Conservation (phyloP, 1,140 invertebrate species). For the Macrostomum lignano region DNA sequence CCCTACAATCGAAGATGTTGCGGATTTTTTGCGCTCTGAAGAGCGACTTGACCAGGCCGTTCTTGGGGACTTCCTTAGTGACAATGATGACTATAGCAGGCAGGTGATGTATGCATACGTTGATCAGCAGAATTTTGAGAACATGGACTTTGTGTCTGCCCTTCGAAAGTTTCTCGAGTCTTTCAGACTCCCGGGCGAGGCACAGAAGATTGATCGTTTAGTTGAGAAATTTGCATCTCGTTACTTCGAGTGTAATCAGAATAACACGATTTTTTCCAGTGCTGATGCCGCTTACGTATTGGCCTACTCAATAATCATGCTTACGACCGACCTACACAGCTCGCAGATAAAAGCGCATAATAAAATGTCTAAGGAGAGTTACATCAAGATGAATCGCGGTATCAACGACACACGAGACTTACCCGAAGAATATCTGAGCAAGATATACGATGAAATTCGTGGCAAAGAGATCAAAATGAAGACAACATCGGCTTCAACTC, state of each 20-base stretch:
- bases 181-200: constrained; percentile 82
- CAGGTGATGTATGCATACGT: constrained; percentile 87
- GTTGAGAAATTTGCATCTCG: constrained; percentile 98
- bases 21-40: constrained; percentile 67
- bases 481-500: no score
- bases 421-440: constrained; percentile 76
- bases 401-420: constrained; percentile 92
- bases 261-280: constrained; percentile 68
- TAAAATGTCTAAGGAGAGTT: constrained; percentile 91
- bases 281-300: constrained; percentile 93
- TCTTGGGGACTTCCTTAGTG: constrained; percentile 80
- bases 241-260: constrained; percentile 87
- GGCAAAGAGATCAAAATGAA: constrained; percentile 99
- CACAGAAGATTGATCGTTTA: constrained; percentile 90
- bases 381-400: constrained; percentile 82
- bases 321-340: constrained; percentile 92
- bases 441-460: constrained; percentile 94
- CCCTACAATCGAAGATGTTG: constrained; percentile 48
- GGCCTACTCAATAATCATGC: constrained; percentile 95
- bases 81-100: constrained; percentile 34
- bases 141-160: constrained; percentile 69
- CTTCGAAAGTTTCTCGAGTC: constrained; percentile 71
- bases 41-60: constrained; percentile 72
- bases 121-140: constrained; percentile 76
- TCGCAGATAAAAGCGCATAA: constrained; percentile 57